Evolutionary conservation across 1,140 invertebrate species (phyloP), one percentile per base, ranked within the genome.

Genomic region (Diprion similis): DNA sequence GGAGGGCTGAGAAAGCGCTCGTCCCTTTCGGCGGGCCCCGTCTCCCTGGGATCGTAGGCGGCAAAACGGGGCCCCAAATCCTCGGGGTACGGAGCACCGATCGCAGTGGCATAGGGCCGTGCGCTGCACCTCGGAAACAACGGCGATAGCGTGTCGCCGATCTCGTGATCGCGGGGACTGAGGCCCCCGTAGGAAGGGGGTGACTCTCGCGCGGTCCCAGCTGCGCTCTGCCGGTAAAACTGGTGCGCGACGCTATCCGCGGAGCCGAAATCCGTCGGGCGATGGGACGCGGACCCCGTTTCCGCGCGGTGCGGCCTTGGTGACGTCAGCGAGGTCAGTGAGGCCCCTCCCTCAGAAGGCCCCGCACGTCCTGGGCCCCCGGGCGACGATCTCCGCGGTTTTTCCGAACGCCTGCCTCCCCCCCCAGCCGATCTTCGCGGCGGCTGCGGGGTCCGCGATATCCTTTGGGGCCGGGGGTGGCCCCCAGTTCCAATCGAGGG

Each of bases 361-460:
- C 71, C 74, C 4, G 74, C 73, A n/a, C 70, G 73, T 18, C 13
- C 64, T 15, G 7, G 71, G 11, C 67, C 13, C 1, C 15, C 66
- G 24, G 24, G 24, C 11, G 48, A 46, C 17, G 67, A 66, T 46
- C 24, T 71, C 45, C 37, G 47, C 19, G 71, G 67, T 15, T 73
- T 73, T 17, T 64, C 47, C 6, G 66, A 68, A 4, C 65, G 68
- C 13, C 71, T 46, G 18, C 70, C 10, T 8, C 17, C 19, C 8
- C 70, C 48, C 0, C 48, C 17, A 10, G 66, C 69, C 17, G 76
- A 73, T 73, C 77, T 80, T 65, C 82, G 79, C 1, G 78, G 70
- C 3, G 84, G 84, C 46, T 83, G 81, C 8, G 83, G 83, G 18
- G 83, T 84, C 8, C 81, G 77, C 18, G 82, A 82, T 11, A 78